A percentile compares a stretch with the other conserved stretches of the same genome.
phyloP scores from a whole-genome alignment of 2,888 invertebrate genomes.

The Meganola albula region DNA sequence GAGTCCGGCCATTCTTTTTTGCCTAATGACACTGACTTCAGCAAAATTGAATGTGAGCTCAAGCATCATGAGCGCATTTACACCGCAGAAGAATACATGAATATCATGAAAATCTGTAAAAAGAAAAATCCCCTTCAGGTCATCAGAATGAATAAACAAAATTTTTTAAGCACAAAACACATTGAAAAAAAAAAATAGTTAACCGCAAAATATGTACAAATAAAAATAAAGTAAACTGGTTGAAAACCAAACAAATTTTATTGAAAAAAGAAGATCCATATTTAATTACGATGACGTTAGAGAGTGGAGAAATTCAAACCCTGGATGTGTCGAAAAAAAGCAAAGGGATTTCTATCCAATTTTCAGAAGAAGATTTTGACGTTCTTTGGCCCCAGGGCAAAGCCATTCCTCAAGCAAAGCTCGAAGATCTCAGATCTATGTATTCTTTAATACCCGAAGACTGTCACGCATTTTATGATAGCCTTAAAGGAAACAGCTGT shows the following conservation, averaged over 20 bases:
- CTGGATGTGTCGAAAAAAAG: slow-evolving; percentile 11
- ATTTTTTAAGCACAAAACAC: not conserved
- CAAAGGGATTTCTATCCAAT: no score
- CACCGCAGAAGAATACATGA: not conserved
- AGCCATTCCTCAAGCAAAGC: not conserved
- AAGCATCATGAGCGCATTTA: not conserved
- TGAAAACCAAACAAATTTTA: slow-evolving; percentile 3
- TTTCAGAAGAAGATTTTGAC: no score
- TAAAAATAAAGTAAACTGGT: slow-evolving; percentile 3
- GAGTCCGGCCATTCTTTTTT: slow-evolving; percentile 6
- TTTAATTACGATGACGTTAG: slow-evolving; percentile 6
- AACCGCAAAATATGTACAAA: slow-evolving; percentile 3
- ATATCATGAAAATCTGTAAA: not conserved
- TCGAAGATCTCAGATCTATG: slow-evolving; percentile 9
- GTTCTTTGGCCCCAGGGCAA: no score
- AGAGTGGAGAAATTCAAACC: slow-evolving; percentile 6
- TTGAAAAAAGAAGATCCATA: slow-evolving; percentile 3
- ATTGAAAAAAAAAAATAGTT: slow-evolving; percentile 1
- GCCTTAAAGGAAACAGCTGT: no score
- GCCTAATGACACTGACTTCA: not conserved
- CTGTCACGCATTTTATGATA: no score
- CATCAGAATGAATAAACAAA: not conserved
- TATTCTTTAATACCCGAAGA: slow-evolving; percentile 9
- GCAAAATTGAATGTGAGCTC: not conserved
- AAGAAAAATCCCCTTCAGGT: not conserved